Percentiles rank a stretch among this genome's conserved stretches.
Evolutionary conservation across 2,888 invertebrate species (phyloP).

Genomic region (Mantis religiosa): DNA sequence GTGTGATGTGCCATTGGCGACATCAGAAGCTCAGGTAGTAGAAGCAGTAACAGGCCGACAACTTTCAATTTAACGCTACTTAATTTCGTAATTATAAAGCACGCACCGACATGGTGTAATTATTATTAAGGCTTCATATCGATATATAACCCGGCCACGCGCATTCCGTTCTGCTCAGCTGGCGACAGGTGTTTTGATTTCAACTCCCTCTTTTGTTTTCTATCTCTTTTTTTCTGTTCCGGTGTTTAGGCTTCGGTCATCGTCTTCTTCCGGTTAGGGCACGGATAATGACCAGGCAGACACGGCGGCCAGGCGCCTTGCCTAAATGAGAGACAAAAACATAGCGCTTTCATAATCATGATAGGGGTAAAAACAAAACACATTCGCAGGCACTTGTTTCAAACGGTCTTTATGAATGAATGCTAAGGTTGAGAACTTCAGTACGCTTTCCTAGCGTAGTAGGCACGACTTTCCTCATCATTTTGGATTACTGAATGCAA

Average conservation of each 20-base stretch:
- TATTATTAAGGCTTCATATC: not conserved
- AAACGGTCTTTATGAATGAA: no score
- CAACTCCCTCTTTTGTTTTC: not conserved
- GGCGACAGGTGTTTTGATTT: not conserved
- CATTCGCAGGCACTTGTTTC: no score
- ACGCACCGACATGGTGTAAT: not conserved
- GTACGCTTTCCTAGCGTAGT: no score
- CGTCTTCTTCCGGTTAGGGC: not conserved
- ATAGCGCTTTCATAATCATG: no score
- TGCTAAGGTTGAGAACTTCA: no score
- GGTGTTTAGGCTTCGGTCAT: not conserved
- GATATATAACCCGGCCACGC: not conserved
- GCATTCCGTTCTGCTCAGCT: not conserved
- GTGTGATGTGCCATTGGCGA: not conserved
- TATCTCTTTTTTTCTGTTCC: not conserved
- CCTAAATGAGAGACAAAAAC: no score
- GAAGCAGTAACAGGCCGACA: not conserved
- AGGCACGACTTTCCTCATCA: no score
- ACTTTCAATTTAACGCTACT: not conserved
- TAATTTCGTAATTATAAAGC: not conserved
- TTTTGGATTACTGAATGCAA: no score
- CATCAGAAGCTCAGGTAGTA: no score
- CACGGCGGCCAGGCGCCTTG: no score
- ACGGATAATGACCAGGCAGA: not conserved
- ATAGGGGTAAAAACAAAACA: no score